Evolutionary conservation across 2,888 invertebrate species (phyloP).

Genomic region (Heliconius erato): DNA sequence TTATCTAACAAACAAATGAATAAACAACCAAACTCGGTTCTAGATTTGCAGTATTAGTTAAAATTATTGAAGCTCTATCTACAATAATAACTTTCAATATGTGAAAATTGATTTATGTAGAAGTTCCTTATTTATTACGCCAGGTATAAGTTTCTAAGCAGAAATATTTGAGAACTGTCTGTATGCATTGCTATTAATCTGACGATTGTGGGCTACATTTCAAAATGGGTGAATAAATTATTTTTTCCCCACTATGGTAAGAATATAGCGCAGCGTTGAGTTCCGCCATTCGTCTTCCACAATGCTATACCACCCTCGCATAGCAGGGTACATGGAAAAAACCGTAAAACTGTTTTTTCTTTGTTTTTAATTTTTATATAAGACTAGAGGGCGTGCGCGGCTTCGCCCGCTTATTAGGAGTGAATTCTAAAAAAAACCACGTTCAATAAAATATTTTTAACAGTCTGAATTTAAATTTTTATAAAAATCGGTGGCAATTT

Average conservation of each 20-base stretch:
- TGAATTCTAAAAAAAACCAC: no score
- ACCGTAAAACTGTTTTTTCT: neutral
- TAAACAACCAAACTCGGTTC: neutral
- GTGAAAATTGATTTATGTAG: neutral
- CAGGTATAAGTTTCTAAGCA: neutral
- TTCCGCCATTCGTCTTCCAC: no score
- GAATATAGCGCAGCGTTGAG: no score
- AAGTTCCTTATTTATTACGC: neutral
- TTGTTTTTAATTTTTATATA: neutral
- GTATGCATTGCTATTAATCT: neutral
- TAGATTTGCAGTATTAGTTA: neutral
- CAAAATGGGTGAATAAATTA: no score
- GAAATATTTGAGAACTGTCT: neutral
- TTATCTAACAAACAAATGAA: neutral
- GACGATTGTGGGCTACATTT: no score
- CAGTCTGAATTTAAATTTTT: no score
- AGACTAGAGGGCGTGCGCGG: no score
- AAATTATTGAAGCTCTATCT: neutral
- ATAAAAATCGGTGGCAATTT: no score
- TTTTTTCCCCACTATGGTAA: no score
- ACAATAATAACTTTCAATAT: conserved; percentile 8
- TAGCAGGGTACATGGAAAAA: neutral
- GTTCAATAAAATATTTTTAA: no score
- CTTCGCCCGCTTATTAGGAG: no score
- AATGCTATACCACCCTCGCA: neutral